Conservation (phyloP, 2,113 vertebrate genomes). For the Thermophis baileyi region DNA sequence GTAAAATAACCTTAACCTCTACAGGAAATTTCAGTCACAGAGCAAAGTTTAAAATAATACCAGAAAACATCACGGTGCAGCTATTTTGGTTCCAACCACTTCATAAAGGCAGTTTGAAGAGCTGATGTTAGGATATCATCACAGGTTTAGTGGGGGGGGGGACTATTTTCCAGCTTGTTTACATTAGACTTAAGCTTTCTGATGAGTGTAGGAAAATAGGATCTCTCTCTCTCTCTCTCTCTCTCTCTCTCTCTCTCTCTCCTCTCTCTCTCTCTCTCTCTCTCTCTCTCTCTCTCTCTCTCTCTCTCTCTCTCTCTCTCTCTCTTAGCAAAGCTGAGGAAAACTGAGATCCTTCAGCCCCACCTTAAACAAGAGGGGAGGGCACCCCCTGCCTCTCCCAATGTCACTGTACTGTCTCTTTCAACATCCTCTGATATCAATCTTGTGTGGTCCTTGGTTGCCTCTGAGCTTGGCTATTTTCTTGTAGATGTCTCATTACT, state of each 20-base stretch:
- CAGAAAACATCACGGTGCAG: neutral
- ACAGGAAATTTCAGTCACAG: conserved; percentile 7
- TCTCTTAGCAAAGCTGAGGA: neutral
- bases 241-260: neutral
- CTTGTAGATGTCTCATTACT: neutral
- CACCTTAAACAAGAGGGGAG: neutral
- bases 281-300: too few relatives aligned
- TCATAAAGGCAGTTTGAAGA: neutral
- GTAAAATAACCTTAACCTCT: neutral
- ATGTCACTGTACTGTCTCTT: neutral
- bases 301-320: too few relatives aligned
- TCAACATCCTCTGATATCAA: neutral
- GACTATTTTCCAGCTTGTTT: neutral
- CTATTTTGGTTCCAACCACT: conserved; percentile 15
- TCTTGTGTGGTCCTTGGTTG: neutral
- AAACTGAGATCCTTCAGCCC: neutral
- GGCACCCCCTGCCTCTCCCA: neutral
- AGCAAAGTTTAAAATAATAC: conserved; percentile 12
- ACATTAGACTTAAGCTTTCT: neutral
- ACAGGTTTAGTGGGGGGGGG: neutral
- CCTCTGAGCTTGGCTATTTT: neutral
- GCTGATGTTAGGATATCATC: conserved; percentile 28
- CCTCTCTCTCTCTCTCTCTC: too few relatives aligned
- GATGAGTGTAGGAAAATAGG: neutral
- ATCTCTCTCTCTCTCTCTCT: neutral